Evolutionary conservation across 1,140 invertebrate genomes (phyloP).

Genomic region (Drosophila aff.): DNA sequence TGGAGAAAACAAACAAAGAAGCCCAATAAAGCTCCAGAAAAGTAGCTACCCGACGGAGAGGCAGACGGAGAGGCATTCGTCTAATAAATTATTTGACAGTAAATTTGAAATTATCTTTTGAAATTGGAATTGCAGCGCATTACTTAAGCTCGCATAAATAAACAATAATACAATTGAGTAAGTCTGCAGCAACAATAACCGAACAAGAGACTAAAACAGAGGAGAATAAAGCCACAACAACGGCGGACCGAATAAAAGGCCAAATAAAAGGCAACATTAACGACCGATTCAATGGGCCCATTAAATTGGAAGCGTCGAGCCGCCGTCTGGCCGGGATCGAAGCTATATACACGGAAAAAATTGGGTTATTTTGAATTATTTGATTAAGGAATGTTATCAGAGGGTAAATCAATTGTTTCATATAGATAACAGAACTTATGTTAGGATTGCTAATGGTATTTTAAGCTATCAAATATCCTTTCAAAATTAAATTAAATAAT

Average conservation of each 20-base stretch:
- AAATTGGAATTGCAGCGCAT: constrained; percentile 71
- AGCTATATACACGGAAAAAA: constrained; percentile 11
- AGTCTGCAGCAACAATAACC: constrained; percentile 54
- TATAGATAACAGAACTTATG: background rate
- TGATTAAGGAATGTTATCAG: background rate
- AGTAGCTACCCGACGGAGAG: constrained; percentile 16
- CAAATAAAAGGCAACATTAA: constrained; percentile 82
- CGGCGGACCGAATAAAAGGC: constrained; percentile 59
- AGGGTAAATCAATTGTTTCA: too few species aligned
- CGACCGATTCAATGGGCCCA: constrained; percentile 78
- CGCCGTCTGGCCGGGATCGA: constrained; percentile 64
- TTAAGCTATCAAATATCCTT: too few species aligned
- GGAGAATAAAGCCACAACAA: constrained; percentile 40
- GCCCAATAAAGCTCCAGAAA: constrained; percentile 49
- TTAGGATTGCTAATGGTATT: background rate
- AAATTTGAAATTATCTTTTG: constrained; percentile 78
- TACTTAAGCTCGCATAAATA: constrained; percentile 82
- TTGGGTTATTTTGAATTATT: background rate
- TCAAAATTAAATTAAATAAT: too few species aligned
- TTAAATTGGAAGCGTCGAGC: constrained; percentile 66
- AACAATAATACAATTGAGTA: constrained; percentile 80
- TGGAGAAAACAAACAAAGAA: constrained; percentile 46
- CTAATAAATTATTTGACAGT: constrained; percentile 76
- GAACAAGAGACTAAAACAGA: constrained; percentile 39
- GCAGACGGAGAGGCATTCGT: constrained; percentile 23